Percentiles rank a stretch among this genome's conserved stretches.
These are phyloP conservation scores for Bufotes viridis DNA, from an alignment of 2,797 vertebrate species.

Conservation along the genomic window DNA sequence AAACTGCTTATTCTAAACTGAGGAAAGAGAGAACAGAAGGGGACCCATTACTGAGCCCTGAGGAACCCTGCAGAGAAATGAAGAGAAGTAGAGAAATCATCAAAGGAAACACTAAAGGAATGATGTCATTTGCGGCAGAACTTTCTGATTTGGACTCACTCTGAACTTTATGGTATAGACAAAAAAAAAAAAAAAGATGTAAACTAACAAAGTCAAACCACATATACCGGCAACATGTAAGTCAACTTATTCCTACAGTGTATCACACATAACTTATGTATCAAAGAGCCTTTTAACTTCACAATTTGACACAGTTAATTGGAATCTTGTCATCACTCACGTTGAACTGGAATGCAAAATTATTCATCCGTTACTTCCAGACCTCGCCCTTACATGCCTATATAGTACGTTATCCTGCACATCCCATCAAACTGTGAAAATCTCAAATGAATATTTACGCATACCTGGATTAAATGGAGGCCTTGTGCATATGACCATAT, in stretches of 20 bases:
- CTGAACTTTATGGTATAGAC: not conserved
- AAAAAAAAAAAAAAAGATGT: not conserved
- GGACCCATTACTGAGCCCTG: too few species aligned
- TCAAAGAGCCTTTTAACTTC: conserved; percentile 28
- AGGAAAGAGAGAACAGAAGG: too few species aligned
- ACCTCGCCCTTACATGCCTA: not conserved
- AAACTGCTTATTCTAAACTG: too few species aligned
- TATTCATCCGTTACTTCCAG: conserved; percentile 15
- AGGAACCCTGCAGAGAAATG: too few species aligned
- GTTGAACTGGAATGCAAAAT: conserved; percentile 28
- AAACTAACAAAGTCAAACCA: not conserved
- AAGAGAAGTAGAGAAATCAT: too few species aligned
- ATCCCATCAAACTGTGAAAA: not conserved
- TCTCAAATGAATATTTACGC: not conserved
- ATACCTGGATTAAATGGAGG: not conserved
- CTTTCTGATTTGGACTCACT: too few species aligned
- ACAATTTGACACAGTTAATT: conserved; percentile 29
- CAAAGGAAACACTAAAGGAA: too few species aligned
- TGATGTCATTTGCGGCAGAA: too few species aligned
- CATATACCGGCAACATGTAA: not conserved
- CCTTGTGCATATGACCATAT: too few species aligned
- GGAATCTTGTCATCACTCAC: conserved; percentile 44
- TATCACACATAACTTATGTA: conserved; percentile 40
- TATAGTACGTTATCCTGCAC: not conserved
- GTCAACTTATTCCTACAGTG: conserved; percentile 12